Conservation (phyloP, 2,888 invertebrate species). For the Stenotaenia linearis region DNA sequence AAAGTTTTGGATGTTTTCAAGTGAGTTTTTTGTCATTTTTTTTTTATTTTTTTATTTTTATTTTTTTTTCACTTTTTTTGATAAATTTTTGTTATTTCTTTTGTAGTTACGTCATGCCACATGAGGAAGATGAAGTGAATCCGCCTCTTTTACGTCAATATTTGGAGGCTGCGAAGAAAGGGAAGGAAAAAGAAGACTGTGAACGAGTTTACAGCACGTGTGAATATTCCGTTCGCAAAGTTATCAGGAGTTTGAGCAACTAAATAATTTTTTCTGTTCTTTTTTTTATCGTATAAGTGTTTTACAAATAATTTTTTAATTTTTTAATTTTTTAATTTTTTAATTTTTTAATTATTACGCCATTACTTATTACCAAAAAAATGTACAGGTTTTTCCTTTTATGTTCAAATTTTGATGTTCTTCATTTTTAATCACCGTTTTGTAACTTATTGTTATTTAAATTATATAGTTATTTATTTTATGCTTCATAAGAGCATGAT, state of each 20-base stretch:
- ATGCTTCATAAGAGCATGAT: background rate
- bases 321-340: background rate
- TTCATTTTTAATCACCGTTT: background rate
- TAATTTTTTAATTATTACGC: background rate
- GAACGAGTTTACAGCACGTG: constrained; percentile 34
- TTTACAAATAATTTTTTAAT: background rate
- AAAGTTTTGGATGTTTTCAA: constrained; percentile 35
- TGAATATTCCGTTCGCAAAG: constrained; percentile 35
- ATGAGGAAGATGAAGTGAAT: background rate
- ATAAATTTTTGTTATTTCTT: background rate
- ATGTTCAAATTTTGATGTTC: background rate
- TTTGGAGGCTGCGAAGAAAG: constrained; percentile 35
- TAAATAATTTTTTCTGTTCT: background rate
- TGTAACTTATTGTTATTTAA: background rate
- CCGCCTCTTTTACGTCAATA: constrained; percentile 32
- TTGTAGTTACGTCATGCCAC: constrained; percentile 10
- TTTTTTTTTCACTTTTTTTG: background rate
- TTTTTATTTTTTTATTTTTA: background rate
- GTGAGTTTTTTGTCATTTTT: constrained; percentile 28
- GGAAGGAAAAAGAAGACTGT: constrained; percentile 35
- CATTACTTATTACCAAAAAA: background rate
- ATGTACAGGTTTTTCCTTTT: background rate
- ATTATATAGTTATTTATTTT: background rate
- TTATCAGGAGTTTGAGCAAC: constrained; percentile 32
- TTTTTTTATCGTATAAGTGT: too few species aligned